Base-by-base conservation (phyloP, 2,797 vertebrate species). In the Molothrus aeneus region DNA sequence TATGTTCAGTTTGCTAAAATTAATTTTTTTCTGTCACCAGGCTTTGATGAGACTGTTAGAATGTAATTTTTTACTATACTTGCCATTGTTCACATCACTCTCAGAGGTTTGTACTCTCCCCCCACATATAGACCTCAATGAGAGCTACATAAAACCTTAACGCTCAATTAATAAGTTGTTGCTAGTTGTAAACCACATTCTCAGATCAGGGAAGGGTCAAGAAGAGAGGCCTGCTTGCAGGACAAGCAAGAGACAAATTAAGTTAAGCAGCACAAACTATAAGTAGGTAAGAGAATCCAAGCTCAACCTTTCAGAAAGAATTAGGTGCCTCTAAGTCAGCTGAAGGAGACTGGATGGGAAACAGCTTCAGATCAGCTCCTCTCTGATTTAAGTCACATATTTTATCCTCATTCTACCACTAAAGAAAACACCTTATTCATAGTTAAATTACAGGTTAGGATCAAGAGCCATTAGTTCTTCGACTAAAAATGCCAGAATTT, bases 81-180 rank as follows among this genome's bases (percentile, higher is more conserved):
- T 79, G 24, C 34, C 32, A 4, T 57, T 34, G 28, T 32, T 81
- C 11, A 1, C 34, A 68, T 53, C 6, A 9, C 10, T 69, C 9
- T 68, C 4, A 0, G 32, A 38, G 3, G 7, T 72, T 61, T 9
- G 21, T 20, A 29, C 18, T 64, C 81, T 80, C 60, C 78, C 50
- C 10, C 78, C 26, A 29, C 2, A 21, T 24, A 29, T 24, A n/a
- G 15, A 48, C 11, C 12, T 13, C 0, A 0, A 45, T 18, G 7
- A 81, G 25, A 74, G 17, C 12, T 7, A 11, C 54, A 47, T 47
- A 75, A 69, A 91, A 59, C 7, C 19, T 84, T 51, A 48, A 32
- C 13, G 11, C 21, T 79, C 9, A 1, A 48, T 72, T 74, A 86
- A 6, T 31, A 70, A 59, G 6, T 20, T 59, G 7, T 21, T 84